Evolutionary conservation across 2,797 vertebrate species (phyloP), one percentile per base, ranked within the genome.

Genomic region (Neomorphus geoffroyi): DNA sequence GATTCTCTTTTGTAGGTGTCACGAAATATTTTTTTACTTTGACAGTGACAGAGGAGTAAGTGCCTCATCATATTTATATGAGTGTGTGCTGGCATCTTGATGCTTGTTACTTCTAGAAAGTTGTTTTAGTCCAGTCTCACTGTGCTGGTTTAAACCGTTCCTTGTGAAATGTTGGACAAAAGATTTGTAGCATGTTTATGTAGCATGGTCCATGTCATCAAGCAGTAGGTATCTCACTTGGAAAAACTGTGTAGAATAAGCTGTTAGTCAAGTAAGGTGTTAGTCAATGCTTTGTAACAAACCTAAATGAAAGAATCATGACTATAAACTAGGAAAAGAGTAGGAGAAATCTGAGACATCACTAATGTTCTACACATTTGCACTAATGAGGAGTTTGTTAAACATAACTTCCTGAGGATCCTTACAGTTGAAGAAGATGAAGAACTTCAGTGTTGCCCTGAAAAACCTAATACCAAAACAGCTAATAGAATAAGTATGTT

Each of bases 1-100:
- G 56, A 94, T 93, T 96, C 85, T 86, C 50, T 91, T 93, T 80
- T 62, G 82, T 90, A 94, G 77, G 93, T 93, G 92, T 92, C 67
- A 62, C 91, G 87, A 92, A 91, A 93, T 90, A 93, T 30, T 88
- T 86, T 86, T 86, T 92, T 89, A 85, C 81, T 93, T 91, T 93
- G 85, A 91, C 78, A 92, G 88, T 87, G 88, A 91, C 62, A 90
- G 92, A 80, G 41, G 50, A 94, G 72, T 84, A 69, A 92, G 79
- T 78, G 60, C 86, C 91, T 96, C 22, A 87, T 93, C 80, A 7
- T 88, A 46, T 93, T 89, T 88, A 71, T 78, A 33, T 51, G 89
- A 90, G 32, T 88, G 75, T 91, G 71, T 92, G 87, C 85, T 95
- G 82, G 77, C 71, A 86, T 91, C 67, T 93, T 86, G 70, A 65